phyloP scores from a whole-genome alignment of 2,113 vertebrate species.

The Psephotus haematonotus region DNA sequence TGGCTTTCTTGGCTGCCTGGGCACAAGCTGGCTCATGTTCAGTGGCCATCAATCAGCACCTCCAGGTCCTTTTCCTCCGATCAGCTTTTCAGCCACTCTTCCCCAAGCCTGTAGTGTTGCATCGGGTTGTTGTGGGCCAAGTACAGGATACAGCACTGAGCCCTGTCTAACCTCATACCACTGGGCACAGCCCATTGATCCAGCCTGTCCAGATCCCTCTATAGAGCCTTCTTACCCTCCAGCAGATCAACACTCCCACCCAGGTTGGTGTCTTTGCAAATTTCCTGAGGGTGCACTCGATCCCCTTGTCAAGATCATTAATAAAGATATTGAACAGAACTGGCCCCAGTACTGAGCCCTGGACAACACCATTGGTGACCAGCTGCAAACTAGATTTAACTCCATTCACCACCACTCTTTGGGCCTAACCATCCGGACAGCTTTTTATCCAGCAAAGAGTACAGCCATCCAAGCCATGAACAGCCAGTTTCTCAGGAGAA shows the following conservation, averaged over 20 bases:
- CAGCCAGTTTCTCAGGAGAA: not conserved
- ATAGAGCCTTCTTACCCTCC: not conserved
- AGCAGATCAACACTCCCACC: not conserved
- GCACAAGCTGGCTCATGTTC: not conserved
- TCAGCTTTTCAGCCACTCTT: not conserved
- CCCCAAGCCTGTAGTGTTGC: not conserved
- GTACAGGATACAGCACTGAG: not conserved
- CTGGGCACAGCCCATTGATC: accelerated
- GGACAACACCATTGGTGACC: not conserved
- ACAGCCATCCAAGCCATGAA: not conserved
- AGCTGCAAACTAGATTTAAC: not conserved
- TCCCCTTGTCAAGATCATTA: not conserved
- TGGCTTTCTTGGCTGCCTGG: not conserved
- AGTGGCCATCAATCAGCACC: accelerated
- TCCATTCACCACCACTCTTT: not conserved
- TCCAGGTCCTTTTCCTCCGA: not conserved
- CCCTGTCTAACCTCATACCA: not conserved
- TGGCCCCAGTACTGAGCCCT: not conserved
- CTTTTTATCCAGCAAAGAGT: not conserved
- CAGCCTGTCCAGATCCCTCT: not conserved
- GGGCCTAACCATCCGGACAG: not conserved
- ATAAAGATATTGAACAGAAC: not conserved
- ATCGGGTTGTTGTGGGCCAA: not conserved
- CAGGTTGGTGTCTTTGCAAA: not conserved
- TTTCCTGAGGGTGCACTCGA: too few species aligned